Evolutionary conservation across 37 sponge, comb jelly and placozoan genomes (phyloP).

Genomic region (Crambe crambe): DNA sequence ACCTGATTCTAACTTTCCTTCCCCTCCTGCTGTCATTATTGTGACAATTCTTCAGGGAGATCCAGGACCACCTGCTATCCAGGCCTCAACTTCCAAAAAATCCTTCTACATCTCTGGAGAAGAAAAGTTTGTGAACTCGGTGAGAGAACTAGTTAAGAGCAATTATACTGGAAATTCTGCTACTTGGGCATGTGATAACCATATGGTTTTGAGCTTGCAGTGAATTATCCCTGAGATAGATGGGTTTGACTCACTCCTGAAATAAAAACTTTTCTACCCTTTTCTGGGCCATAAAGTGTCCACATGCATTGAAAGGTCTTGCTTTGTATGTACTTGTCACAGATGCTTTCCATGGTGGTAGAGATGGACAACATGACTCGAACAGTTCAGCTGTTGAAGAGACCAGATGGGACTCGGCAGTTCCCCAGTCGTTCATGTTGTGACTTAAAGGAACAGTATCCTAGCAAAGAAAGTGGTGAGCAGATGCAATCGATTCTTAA

Average conservation of each 20-base stretch:
- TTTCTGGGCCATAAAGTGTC: not conserved
- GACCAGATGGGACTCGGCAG: slow-evolving; percentile 52
- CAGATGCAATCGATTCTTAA: not conserved
- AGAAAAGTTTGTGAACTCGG: slow-evolving; percentile 27
- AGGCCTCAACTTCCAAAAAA: slow-evolving; percentile 11
- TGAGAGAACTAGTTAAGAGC: too few species aligned
- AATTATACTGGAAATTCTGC: too few species aligned
- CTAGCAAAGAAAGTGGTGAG: slow-evolving; percentile 51
- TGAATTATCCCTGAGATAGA: not conserved
- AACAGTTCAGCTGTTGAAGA: slow-evolving; percentile 40
- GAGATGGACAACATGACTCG: slow-evolving; percentile 57
- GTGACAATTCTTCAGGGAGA: slow-evolving; percentile 28
- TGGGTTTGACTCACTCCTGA: not conserved
- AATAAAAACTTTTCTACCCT: too few species aligned
- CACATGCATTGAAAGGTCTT: not conserved
- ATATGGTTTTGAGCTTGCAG: too few species aligned
- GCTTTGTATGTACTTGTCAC: not conserved
- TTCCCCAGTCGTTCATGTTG: slow-evolving; percentile 67
- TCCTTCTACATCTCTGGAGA: slow-evolving; percentile 68
- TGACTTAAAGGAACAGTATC: slow-evolving; percentile 66
- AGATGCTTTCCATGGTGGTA: slow-evolving; percentile 60
- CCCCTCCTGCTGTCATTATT: too few species aligned
- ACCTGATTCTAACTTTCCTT: not conserved
- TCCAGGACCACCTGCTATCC: slow-evolving; percentile 36
- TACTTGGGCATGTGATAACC: too few species aligned